phyloP scores from a whole-genome alignment of 1,140 invertebrate genomes.

The Cydia fagiglandana region DNA sequence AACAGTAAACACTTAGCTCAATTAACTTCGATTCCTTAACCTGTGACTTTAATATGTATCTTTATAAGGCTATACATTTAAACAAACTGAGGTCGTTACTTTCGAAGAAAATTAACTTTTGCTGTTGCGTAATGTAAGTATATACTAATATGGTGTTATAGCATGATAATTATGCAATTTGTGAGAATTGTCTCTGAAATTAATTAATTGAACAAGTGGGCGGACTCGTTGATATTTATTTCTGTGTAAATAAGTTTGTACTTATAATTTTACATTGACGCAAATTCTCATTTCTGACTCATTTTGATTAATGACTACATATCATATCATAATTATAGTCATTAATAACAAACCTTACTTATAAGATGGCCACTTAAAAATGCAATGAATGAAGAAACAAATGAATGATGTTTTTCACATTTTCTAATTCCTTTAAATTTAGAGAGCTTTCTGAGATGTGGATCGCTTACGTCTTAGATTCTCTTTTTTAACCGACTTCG shows the following conservation, averaged over 20 bases:
- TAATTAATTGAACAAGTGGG: conserved; percentile 24
- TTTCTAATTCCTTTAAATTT: too few relatives aligned
- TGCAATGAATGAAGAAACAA: too few relatives aligned
- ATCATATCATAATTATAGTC: neutral
- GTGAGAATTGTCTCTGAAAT: neutral
- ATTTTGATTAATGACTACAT: neutral
- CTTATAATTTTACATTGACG: conserved; percentile 13
- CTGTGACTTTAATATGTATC: neutral
- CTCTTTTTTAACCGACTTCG: too few relatives aligned
- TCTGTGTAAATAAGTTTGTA: neutral
- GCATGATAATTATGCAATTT: neutral
- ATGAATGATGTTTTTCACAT: too few relatives aligned
- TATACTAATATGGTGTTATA: conserved; percentile 19
- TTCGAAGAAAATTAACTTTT: neutral
- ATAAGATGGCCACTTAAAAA: too few relatives aligned
- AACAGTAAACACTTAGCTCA: neutral
- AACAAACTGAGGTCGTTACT: conserved; percentile 28
- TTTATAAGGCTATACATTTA: conserved; percentile 21
- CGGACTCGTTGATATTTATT: neutral
- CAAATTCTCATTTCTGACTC: conserved; percentile 10
- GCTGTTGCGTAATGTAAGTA: neutral
- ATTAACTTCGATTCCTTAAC: conserved; percentile 2
- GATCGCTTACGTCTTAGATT: too few relatives aligned
- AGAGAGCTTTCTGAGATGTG: too few relatives aligned
- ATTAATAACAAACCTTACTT: too few relatives aligned